These are phyloP conservation scores for Drosophila emarginata DNA, from an alignment of 2,888 invertebrate species.

Conservation along the genomic window DNA sequence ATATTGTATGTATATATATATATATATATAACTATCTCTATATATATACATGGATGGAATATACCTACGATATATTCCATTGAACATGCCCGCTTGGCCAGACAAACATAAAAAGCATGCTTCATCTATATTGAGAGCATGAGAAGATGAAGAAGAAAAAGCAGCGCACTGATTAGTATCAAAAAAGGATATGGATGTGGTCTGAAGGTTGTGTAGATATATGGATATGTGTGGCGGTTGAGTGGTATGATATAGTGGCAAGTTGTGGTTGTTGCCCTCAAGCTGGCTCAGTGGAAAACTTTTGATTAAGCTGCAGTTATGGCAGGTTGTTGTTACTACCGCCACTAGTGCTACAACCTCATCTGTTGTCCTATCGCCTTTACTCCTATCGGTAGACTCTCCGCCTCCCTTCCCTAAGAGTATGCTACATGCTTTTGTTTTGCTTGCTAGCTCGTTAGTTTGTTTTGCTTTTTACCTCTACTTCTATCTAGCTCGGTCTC, in stretches of 20 bases:
- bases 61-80: slow-evolving; percentile 36
- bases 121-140: slow-evolving; percentile 38
- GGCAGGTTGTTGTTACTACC: slow-evolving; percentile 64
- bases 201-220: slow-evolving; percentile 4
- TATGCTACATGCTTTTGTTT: slow-evolving; percentile 67
- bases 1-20: background rate
- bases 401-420: slow-evolving; percentile 42
- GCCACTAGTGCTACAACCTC: slow-evolving; percentile 4
- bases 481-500: background rate
- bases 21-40: background rate
- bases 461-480: slow-evolving; percentile 39
- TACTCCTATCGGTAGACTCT: background rate
- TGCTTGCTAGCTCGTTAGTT: slow-evolving; percentile 72
- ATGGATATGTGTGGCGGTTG: slow-evolving; percentile 26
- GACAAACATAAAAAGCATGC: slow-evolving; percentile 49
- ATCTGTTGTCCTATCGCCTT: too few species aligned
- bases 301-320: slow-evolving; percentile 81
- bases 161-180: slow-evolving; percentile 67
- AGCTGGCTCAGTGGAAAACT: slow-evolving; percentile 73
- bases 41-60: slow-evolving; percentile 3
- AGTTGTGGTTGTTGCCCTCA: slow-evolving; percentile 63
- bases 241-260: slow-evolving; percentile 36
- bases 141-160: slow-evolving; percentile 11
- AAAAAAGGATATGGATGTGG: slow-evolving; percentile 40
- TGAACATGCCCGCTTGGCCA: slow-evolving; percentile 37